phyloP scores from a whole-genome alignment of 2,797 vertebrate genomes.

The Petrocephalus sullivani region DNA sequence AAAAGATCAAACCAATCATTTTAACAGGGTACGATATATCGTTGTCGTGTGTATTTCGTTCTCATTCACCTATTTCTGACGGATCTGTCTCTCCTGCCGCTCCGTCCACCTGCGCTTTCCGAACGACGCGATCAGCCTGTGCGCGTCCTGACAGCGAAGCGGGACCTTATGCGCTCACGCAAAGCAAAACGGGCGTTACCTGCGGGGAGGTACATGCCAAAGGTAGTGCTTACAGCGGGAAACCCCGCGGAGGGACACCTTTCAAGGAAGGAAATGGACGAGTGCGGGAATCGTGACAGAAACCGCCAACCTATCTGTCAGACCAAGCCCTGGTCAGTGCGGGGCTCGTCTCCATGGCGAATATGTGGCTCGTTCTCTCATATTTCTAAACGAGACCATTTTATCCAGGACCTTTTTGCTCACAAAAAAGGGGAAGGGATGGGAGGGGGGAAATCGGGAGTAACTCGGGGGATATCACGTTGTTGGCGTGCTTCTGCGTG shows the following conservation, averaged over 20 bases:
- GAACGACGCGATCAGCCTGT: too few relatives aligned
- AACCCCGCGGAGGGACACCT: background rate
- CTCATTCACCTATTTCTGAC: background rate
- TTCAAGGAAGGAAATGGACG: background rate
- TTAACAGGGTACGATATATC: background rate
- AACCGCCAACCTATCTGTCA: background rate
- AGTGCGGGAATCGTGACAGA: background rate
- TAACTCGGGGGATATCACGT: background rate
- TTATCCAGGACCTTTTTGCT: background rate
- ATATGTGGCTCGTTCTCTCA: background rate
- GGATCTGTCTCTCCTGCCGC: background rate
- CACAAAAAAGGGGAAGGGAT: background rate
- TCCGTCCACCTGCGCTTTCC: background rate
- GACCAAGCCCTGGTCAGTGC: background rate
- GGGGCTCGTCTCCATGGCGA: background rate
- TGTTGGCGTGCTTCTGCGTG: background rate
- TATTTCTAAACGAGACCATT: background rate
- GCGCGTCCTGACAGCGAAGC: background rate
- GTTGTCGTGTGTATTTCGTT: background rate
- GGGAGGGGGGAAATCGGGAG: background rate
- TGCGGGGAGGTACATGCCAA: background rate
- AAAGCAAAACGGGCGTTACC: background rate
- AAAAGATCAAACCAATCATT: background rate
- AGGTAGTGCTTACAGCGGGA: background rate
- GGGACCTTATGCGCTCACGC: too few relatives aligned